Conservation (phyloP, 2,113 vertebrate genomes). For the Jacana jacana region DNA sequence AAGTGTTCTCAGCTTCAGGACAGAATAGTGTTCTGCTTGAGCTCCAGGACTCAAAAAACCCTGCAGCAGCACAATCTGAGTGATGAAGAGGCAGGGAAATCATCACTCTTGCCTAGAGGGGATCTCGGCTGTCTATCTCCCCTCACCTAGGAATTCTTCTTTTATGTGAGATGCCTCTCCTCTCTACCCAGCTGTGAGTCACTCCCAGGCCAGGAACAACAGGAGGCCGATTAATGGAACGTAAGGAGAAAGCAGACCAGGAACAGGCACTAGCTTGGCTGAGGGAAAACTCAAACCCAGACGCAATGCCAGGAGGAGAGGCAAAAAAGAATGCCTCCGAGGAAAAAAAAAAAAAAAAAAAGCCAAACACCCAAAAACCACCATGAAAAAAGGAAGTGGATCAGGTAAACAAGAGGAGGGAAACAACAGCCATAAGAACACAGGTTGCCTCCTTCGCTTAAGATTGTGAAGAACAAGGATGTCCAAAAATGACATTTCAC, state of each 20-base stretch:
- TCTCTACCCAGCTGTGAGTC: slow-evolving; percentile 9
- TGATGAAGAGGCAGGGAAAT: not conserved
- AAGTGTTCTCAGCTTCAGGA: slow-evolving; percentile 39
- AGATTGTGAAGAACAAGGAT: not conserved
- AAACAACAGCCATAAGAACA: not conserved
- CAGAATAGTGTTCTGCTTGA: slow-evolving; percentile 18
- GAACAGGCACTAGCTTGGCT: slow-evolving; percentile 36
- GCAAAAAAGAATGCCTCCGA: slow-evolving; percentile 7
- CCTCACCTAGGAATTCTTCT: not conserved
- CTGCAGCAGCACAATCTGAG: not conserved
- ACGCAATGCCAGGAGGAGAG: slow-evolving; percentile 30
- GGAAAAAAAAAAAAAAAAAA: not conserved
- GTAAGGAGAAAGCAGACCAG: slow-evolving; percentile 40
- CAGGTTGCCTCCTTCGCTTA: not conserved
- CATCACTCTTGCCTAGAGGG: not conserved
- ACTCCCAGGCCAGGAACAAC: slow-evolving; percentile 44
- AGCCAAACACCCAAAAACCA: not conserved
- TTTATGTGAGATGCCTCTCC: not conserved
- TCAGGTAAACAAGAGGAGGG: not conserved
- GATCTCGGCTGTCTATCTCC: not conserved
- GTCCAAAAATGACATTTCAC: slow-evolving; percentile 9
- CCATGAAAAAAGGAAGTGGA: not conserved
- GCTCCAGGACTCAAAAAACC: not conserved
- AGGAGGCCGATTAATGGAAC: not conserved
- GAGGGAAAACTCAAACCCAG: slow-evolving; percentile 48